A percentile compares a stretch with the other conserved stretches of the same genome.
Evolutionary conservation across 35 echinoderm and acorn worm species (phyloP).

Genomic region (Apostichopus californicus): DNA sequence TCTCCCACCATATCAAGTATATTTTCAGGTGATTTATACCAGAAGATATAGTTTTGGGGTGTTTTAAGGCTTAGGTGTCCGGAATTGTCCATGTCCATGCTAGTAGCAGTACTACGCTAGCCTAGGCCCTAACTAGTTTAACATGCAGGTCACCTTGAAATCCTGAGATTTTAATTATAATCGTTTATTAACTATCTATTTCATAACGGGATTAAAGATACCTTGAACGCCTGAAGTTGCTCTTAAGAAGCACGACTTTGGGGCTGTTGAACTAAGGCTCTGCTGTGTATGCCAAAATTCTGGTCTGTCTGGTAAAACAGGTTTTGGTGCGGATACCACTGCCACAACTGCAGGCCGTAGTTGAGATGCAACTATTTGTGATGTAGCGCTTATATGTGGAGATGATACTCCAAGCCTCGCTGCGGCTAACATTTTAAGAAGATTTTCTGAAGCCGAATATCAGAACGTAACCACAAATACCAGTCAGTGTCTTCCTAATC

Average conservation of each 20-base stretch:
- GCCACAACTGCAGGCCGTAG: conserved; percentile 75
- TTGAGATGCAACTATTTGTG: conserved; percentile 87
- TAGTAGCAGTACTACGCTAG: no score
- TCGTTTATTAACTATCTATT: background rate
- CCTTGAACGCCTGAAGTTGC: conserved; percentile 77
- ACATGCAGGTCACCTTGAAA: background rate
- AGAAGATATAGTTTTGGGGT: no score
- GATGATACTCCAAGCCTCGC: conserved; percentile 74
- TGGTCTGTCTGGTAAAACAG: conserved; percentile 34
- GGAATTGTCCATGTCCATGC: no score
- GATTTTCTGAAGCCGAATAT: background rate
- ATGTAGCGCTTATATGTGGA: conserved; percentile 79
- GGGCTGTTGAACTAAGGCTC: conserved; percentile 44
- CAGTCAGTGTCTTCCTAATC: no score
- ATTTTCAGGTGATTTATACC: no score
- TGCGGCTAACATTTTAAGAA: conserved; percentile 50
- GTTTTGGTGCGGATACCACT: conserved; percentile 18
- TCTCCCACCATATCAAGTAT: no score
- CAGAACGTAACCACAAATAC: background rate
- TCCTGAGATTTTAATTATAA: no score
- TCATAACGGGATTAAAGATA: background rate
- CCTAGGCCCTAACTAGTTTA: background rate
- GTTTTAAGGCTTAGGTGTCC: no score
- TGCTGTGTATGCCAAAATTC: conserved; percentile 56
- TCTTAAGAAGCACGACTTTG: conserved; percentile 45